These are phyloP conservation scores for Lutjanus erythropterus DNA, from an alignment of 2,113 vertebrate genomes.

Conservation along the genomic window DNA sequence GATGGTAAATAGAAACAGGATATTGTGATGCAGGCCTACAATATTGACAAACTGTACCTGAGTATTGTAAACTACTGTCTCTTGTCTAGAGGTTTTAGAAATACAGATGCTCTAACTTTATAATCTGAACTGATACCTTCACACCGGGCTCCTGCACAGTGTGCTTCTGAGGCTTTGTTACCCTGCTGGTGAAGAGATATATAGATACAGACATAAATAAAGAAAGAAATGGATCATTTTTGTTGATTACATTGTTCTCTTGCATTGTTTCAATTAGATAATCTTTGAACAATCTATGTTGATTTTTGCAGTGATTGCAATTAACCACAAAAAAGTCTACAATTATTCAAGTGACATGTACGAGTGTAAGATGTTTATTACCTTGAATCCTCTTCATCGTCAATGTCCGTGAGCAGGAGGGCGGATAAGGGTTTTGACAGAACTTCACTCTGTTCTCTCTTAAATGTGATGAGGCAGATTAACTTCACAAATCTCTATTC, in stretches of 20 bases:
- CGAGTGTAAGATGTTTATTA: constrained; percentile 60
- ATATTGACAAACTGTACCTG: background rate
- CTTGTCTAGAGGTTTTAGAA: background rate
- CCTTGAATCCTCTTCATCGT: constrained; percentile 82
- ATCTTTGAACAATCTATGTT: too few species aligned
- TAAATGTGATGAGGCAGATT: constrained; percentile 16
- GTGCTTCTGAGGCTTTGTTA: background rate
- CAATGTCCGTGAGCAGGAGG: constrained; percentile 73
- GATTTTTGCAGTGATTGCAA: background rate
- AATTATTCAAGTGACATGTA: background rate
- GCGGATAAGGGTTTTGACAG: constrained; percentile 83
- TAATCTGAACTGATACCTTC: constrained; percentile 68
- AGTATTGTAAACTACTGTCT: background rate
- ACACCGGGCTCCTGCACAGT: constrained; percentile 37
- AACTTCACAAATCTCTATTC: background rate
- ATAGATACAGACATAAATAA: background rate
- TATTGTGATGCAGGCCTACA: background rate
- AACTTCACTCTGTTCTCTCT: constrained; percentile 88
- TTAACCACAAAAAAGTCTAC: background rate
- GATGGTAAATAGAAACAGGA: background rate
- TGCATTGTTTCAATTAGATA: constrained; percentile 1
- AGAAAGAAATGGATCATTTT: background rate
- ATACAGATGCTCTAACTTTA: background rate
- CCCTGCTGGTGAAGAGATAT: constrained; percentile 26
- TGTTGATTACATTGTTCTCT: background rate